Evolutionary conservation across 2,888 invertebrate species (phyloP).

Genomic region (Ormia ochracea): DNA sequence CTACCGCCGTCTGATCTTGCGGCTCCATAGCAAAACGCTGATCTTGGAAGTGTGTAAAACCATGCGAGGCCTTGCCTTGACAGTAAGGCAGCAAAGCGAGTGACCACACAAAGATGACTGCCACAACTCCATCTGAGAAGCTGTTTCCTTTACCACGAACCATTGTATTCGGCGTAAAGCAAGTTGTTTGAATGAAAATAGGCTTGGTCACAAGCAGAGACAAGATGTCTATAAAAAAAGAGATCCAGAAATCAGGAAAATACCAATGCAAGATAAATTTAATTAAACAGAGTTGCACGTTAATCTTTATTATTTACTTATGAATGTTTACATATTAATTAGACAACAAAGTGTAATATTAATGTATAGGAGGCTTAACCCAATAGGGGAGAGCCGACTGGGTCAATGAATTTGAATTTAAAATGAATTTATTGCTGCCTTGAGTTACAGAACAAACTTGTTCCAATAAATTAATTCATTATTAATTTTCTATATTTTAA

Average conservation of each 20-base stretch:
- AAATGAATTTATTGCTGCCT: no score
- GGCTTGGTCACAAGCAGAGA: not conserved
- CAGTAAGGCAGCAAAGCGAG: not conserved
- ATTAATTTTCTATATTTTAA: no score
- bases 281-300: no score
- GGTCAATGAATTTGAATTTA: no score
- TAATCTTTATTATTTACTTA: no score
- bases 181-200: not conserved
- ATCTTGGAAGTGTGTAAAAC: slow-evolving; percentile 73
- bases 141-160: not conserved
- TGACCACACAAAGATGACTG: not conserved
- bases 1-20: slow-evolving; percentile 91
- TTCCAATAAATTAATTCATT: no score
- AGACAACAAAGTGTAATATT: no score
- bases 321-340: no score
- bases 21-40: slow-evolving; percentile 96
- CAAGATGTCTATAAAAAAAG: not conserved
- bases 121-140: not conserved
- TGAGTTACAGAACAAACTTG: no score
- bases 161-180: slow-evolving; percentile 13
- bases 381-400: no score
- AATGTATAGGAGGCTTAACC: no score
- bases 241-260: slow-evolving; percentile 18
- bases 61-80: slow-evolving; percentile 62
- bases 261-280: no score